Evolutionary conservation across 2,888 invertebrate genomes (phyloP).

Genomic region (Stenolophus ochropezus): DNA sequence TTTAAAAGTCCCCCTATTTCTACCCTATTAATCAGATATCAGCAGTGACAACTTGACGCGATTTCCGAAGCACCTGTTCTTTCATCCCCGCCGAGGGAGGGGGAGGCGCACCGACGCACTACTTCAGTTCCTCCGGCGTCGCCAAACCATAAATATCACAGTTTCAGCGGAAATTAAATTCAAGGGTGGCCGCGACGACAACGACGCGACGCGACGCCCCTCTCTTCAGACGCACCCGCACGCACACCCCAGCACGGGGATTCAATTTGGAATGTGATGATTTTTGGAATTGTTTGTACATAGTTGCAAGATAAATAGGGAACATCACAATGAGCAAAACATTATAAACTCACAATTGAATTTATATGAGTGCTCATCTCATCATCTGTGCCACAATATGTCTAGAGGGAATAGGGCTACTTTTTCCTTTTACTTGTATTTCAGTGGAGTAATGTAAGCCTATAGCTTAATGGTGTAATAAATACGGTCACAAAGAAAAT

Average conservation of each 20-base stretch:
- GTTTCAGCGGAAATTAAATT: conserved; percentile 61
- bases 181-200: conserved; percentile 40
- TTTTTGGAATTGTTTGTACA: neutral
- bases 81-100: conserved; percentile 26
- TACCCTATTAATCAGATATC: conserved; percentile 43
- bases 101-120: neutral
- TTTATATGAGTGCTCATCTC: no score
- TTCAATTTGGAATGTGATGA: neutral
- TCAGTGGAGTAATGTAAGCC: no score
- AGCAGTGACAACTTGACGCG: conserved; percentile 56
- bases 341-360: no score
- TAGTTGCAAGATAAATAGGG: neutral
- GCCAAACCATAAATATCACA: conserved; percentile 59
- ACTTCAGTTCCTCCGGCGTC: conserved; percentile 31
- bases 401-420: no score
- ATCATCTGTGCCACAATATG: no score
- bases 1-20: conserved; percentile 32
- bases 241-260: neutral
- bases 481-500: no score
- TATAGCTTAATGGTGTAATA: no score
- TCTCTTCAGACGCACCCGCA: neutral
- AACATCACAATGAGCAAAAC: neutral
- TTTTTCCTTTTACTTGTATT: no score
- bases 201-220: neutral
- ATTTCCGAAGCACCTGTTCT: conserved; percentile 57